Percentiles rank a stretch among this genome's conserved stretches.
Conservation (phyloP, 2,888 invertebrate species). For the Drosophila birchii region DNA sequence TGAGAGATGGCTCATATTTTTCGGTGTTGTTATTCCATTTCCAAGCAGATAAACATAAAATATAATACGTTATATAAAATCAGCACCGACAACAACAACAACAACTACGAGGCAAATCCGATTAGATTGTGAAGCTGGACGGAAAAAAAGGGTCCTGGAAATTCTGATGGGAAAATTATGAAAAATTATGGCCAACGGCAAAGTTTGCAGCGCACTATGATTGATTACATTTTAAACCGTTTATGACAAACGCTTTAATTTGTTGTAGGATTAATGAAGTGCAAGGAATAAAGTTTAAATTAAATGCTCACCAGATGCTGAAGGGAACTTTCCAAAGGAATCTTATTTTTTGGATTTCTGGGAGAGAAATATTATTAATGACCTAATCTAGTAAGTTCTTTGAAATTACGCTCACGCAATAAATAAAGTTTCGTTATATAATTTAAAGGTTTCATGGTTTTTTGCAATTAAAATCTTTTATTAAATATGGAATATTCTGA, state of each 20-base stretch:
- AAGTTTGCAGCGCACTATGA: constrained; percentile 57
- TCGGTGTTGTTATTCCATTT: constrained; percentile 67
- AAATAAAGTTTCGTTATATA: neutral
- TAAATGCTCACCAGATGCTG: constrained; percentile 34
- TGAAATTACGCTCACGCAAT: neutral
- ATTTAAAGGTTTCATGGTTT: neutral
- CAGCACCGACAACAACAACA: constrained; percentile 31
- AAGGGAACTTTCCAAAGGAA: neutral
- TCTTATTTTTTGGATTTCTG: neutral
- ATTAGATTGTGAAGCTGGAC: constrained; percentile 40
- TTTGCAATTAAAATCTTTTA: neutral
- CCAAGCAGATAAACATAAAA: constrained; percentile 59
- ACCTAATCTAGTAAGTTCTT: neutral
- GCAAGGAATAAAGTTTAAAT: constrained; percentile 27
- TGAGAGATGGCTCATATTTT: constrained; percentile 31
- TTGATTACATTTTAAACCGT: constrained; percentile 68
- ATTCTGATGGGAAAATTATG: constrained; percentile 59
- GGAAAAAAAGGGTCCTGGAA: constrained; percentile 5
- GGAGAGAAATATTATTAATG: constrained; percentile 11
- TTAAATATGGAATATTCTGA: neutral
- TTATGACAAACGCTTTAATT: constrained; percentile 72
- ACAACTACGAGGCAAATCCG: constrained; percentile 46
- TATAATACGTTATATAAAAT: constrained; percentile 67
- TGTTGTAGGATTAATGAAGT: constrained; percentile 68
- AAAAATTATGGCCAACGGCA: constrained; percentile 43